Evolutionary conservation across 2,797 vertebrate genomes (phyloP).

Genomic region (Falco naumanni): DNA sequence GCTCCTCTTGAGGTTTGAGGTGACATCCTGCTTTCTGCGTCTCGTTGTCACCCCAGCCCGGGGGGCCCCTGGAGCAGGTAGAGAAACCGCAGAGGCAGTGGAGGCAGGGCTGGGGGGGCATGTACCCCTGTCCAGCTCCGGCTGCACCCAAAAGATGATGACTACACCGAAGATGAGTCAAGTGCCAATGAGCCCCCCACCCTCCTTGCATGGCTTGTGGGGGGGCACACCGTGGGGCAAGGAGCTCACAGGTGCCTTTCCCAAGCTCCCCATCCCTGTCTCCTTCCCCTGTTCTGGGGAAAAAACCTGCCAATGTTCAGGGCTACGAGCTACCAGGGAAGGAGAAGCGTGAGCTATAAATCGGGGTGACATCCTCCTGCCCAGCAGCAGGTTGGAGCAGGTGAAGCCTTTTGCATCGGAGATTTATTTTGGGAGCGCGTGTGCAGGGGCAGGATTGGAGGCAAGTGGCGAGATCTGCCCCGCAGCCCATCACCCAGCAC

Average conservation of each 20-base stretch:
- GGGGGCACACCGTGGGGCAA: accelerated
- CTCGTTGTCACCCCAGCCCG: not conserved
- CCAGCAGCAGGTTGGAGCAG: not conserved
- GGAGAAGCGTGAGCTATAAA: not conserved
- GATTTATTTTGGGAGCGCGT: not conserved
- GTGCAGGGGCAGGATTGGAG: accelerated
- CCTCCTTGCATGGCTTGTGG: accelerated
- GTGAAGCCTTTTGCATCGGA: not conserved
- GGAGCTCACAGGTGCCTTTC: not conserved
- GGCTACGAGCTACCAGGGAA: not conserved
- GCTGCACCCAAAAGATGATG: not conserved
- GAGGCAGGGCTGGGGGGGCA: not conserved
- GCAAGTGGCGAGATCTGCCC: not conserved
- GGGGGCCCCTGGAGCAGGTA: constrained; percentile 27
- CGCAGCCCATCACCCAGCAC: not conserved
- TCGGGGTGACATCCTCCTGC: not conserved
- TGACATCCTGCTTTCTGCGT: constrained; percentile 56
- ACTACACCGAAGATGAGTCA: not conserved
- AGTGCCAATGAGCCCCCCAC: accelerated
- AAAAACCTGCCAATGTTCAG: not conserved
- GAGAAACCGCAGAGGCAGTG: constrained; percentile 23
- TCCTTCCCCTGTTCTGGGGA: not conserved
- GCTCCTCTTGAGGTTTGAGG: constrained; percentile 66
- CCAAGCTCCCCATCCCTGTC: not conserved
- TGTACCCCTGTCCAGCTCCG: not conserved